Evolutionary conservation across 2,113 vertebrate genomes (phyloP).

Genomic region (Istiophorus platypterus): DNA sequence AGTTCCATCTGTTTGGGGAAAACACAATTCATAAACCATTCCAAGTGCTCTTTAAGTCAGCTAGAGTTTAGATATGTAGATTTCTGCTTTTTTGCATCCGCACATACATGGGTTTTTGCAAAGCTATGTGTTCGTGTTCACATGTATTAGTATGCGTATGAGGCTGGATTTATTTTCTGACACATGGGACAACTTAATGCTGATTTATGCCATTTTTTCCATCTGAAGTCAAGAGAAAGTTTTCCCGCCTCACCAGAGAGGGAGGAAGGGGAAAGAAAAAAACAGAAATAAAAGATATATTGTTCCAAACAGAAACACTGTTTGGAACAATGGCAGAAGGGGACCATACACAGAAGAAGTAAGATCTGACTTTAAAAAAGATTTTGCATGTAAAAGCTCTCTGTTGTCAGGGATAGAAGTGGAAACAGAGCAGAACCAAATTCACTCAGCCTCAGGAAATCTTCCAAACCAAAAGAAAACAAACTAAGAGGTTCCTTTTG

Average conservation of each 20-base stretch:
- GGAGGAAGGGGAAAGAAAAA: not conserved
- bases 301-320: not conserved
- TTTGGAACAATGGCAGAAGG: constrained; percentile 14
- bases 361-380: not conserved
- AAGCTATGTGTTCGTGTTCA: not conserved
- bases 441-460: constrained; percentile 11
- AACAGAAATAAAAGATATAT: constrained; percentile 5
- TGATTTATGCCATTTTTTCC: constrained; percentile 24
- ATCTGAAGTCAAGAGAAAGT: constrained; percentile 4
- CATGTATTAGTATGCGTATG: not conserved
- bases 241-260: not conserved
- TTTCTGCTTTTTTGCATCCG: not conserved
- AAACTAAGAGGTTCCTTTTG: not conserved
- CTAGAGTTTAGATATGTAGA: not conserved
- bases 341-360: not conserved
- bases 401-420: constrained; percentile 21
- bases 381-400: not conserved
- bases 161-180: constrained; percentile 9
- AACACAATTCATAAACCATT: not conserved
- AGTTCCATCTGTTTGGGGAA: not conserved
- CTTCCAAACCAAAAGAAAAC: constrained; percentile 44
- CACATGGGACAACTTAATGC: constrained; percentile 12
- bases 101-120: not conserved
- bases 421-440: constrained; percentile 10
- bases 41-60: not conserved